A percentile compares a stretch with the other conserved stretches of the same genome.
phyloP scores from a whole-genome alignment of 1,140 invertebrate species.

The Leptinotarsa texana region DNA sequence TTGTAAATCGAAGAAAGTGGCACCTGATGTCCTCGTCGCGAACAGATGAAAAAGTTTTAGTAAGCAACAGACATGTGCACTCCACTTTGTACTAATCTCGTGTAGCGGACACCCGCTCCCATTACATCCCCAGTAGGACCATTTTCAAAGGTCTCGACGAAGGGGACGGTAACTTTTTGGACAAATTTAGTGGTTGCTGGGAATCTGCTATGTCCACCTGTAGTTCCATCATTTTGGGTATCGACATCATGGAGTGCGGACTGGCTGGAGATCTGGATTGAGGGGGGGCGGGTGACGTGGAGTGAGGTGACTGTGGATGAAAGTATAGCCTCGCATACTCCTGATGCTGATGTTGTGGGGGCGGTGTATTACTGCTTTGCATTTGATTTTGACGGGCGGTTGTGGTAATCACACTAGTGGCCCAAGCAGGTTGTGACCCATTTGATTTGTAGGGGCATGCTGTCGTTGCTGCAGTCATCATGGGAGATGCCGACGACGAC shows the following conservation, averaged over 20 bases:
- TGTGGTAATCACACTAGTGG: constrained; percentile 57
- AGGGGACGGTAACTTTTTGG: constrained; percentile 84
- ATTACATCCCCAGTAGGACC: constrained; percentile 64
- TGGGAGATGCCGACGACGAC: constrained; percentile 47
- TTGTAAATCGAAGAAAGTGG: constrained; percentile 63
- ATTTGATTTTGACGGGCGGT: constrained; percentile 50
- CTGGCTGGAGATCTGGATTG: constrained; percentile 56
- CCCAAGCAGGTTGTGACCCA: constrained; percentile 49
- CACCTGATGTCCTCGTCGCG: constrained; percentile 45
- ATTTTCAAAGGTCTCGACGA: constrained; percentile 66
- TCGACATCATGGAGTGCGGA: constrained; percentile 50
- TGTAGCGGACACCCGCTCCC: constrained; percentile 2
- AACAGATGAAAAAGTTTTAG: constrained; percentile 24
- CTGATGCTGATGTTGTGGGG: constrained; percentile 47
- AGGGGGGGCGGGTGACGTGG: constrained; percentile 59
- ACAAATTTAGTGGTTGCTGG: constrained; percentile 83
- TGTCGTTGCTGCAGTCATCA: constrained; percentile 46
- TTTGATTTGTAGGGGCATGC: constrained; percentile 53
- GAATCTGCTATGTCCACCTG: constrained; percentile 81
- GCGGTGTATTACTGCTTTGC: constrained; percentile 38
- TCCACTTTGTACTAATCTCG: constrained; percentile 52
- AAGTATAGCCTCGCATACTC: constrained; percentile 55
- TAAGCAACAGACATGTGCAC: constrained; percentile 35
- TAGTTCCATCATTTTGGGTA: constrained; percentile 70
- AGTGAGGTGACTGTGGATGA: constrained; percentile 57